Evolutionary conservation across 1,140 invertebrate species (phyloP).

Genomic region (Drosophila kikkawai): DNA sequence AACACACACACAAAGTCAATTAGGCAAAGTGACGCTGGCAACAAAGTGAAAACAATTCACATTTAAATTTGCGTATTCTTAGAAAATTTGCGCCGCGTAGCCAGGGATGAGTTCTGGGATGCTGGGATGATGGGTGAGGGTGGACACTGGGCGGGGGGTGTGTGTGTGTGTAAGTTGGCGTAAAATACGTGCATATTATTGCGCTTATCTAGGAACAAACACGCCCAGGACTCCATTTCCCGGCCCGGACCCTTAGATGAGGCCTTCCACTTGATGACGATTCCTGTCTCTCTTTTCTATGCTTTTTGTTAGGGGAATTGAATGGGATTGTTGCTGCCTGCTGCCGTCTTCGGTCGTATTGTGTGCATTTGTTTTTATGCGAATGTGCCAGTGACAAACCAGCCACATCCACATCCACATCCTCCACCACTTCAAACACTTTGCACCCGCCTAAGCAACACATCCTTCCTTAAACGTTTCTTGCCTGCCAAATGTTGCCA

Average conservation of each 20-base stretch:
- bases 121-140: background rate
- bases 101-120: constrained; percentile 7
- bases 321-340: constrained; percentile 51
- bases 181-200: constrained; percentile 83
- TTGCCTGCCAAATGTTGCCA: constrained; percentile 73
- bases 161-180: constrained; percentile 43
- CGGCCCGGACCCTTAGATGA: constrained; percentile 23
- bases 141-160: background rate
- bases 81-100: constrained; percentile 46
- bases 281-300: constrained; percentile 48
- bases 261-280: constrained; percentile 65
- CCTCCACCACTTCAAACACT: constrained; percentile 35
- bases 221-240: constrained; percentile 69
- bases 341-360: constrained; percentile 35
- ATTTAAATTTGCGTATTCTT: constrained; percentile 81
- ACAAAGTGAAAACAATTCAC: constrained; percentile 82
- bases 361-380: constrained; percentile 73
- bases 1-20: constrained; percentile 68
- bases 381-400: constrained; percentile 42
- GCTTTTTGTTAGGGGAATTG: constrained; percentile 54
- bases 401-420: constrained; percentile 22
- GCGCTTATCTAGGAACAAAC: constrained; percentile 81
- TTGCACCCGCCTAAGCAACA: constrained; percentile 66
- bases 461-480: constrained; percentile 82
- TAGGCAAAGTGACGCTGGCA: constrained; percentile 72